Evolutionary conservation across 2,888 invertebrate species (phyloP).

Genomic region (Cryptops parisi): DNA sequence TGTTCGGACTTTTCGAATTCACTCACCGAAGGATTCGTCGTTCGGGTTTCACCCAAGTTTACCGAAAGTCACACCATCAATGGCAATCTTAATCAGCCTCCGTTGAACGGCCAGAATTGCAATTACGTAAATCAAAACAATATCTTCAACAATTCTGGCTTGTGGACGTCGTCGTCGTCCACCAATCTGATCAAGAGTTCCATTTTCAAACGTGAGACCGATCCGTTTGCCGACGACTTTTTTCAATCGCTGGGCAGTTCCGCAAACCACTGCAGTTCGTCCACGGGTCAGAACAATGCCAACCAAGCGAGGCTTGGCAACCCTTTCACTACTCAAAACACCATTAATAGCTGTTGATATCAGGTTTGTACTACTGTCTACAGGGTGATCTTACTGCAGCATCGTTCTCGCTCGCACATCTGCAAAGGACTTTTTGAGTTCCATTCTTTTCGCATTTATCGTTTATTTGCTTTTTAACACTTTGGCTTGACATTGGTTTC

Average conservation of each 20-base stretch:
- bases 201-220: constrained; percentile 68
- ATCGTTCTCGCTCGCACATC: no score
- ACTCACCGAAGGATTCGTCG: no score
- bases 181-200: not conserved
- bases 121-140: not conserved
- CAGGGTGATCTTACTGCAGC: no score
- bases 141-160: not conserved
- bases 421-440: no score
- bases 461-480: no score
- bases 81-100: not conserved
- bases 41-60: no score
- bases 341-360: no score
- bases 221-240: constrained; percentile 81
- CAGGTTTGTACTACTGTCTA: not conserved
- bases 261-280: no score
- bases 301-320: not conserved
- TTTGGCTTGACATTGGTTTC: no score
- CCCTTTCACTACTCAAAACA: no score
- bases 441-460: no score
- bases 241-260: constrained; percentile 40
- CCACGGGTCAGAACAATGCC: not conserved
- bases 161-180: not conserved
- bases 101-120: not conserved
- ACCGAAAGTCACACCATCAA: not conserved
- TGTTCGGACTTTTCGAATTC: not conserved